These are phyloP conservation scores for Montipora capitata DNA, from an alignment of 92 coral and sea anemone species.

Conservation along the genomic window DNA sequence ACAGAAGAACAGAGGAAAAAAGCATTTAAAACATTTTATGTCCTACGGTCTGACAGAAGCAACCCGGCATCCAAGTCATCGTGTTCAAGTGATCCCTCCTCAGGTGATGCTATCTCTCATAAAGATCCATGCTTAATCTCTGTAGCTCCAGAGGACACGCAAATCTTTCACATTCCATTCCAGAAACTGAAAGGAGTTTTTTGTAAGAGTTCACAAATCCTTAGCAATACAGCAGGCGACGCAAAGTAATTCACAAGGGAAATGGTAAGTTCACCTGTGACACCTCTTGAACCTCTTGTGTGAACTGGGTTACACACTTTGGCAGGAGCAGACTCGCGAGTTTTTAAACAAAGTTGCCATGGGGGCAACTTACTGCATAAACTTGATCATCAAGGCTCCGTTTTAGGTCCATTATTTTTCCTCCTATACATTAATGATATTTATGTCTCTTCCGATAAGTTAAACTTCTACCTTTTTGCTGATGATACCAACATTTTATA, in stretches of 20 bases:
- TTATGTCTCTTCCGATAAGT: too few relatives aligned
- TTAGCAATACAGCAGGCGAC: not conserved
- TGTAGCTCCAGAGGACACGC: not conserved
- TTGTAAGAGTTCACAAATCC: not conserved
- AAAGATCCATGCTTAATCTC: not conserved
- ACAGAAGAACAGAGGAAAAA: not conserved
- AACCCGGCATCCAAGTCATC: not conserved
- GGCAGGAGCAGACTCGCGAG: conserved; percentile 1
- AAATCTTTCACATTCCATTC: conserved; percentile 10
- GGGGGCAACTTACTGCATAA: too few relatives aligned
- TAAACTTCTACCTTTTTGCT: too few relatives aligned
- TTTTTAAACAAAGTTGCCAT: conserved; percentile 3
- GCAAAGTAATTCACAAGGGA: conserved; percentile 17
- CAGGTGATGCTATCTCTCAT: not conserved
- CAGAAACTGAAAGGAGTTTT: not conserved
- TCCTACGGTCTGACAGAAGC: not conserved
- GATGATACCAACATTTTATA: too few relatives aligned
- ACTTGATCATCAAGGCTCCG: too few relatives aligned
- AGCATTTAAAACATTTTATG: conserved; percentile 13
- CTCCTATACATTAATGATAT: too few relatives aligned
- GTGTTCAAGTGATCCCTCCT: not conserved
- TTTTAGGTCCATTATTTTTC: too few relatives aligned
- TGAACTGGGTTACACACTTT: conserved; percentile 33
- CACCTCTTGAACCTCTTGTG: conserved; percentile 13
- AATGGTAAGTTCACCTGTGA: too few relatives aligned